Percentiles rank a stretch among this genome's conserved stretches.
Conservation (phyloP, 2,888 invertebrate genomes). For the Epistrophe grossulariae region DNA sequence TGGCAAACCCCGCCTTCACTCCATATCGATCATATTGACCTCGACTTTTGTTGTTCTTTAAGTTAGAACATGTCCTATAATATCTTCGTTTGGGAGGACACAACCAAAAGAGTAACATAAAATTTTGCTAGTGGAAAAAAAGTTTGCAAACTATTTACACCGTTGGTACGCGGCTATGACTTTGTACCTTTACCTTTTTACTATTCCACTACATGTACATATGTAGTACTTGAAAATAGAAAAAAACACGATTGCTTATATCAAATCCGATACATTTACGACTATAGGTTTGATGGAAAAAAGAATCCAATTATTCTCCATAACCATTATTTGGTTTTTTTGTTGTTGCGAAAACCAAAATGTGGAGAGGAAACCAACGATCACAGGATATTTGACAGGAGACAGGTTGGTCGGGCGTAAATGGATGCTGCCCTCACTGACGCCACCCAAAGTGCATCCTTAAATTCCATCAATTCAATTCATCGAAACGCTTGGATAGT, state of each 20-base stretch:
- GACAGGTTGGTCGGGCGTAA: constrained; percentile 67
- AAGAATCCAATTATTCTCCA: constrained; percentile 69
- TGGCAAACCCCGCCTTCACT: background rate
- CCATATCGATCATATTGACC: background rate
- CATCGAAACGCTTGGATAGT: constrained; percentile 64
- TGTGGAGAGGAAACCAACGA: constrained; percentile 57
- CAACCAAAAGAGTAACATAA: background rate
- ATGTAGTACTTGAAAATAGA: background rate
- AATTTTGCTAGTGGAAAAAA: background rate
- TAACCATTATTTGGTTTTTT: constrained; percentile 53
- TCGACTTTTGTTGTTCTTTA: background rate
- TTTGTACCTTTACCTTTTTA: background rate
- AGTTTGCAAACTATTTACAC: background rate
- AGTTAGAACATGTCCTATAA: background rate
- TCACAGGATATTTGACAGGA: constrained; percentile 72
- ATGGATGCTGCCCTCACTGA: constrained; percentile 32
- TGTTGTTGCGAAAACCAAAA: constrained; percentile 18
- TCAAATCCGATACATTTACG: constrained; percentile 63
- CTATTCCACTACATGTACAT: background rate
- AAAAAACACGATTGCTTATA: constrained; percentile 24
- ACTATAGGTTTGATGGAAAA: constrained; percentile 62
- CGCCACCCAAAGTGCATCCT: constrained; percentile 57
- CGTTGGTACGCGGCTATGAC: background rate
- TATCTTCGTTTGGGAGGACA: background rate
- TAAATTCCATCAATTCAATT: constrained; percentile 71